A percentile compares a stretch with the other conserved stretches of the same genome.
Evolutionary conservation across 2,113 vertebrate genomes (phyloP).

Genomic region (Perca flavescens): DNA sequence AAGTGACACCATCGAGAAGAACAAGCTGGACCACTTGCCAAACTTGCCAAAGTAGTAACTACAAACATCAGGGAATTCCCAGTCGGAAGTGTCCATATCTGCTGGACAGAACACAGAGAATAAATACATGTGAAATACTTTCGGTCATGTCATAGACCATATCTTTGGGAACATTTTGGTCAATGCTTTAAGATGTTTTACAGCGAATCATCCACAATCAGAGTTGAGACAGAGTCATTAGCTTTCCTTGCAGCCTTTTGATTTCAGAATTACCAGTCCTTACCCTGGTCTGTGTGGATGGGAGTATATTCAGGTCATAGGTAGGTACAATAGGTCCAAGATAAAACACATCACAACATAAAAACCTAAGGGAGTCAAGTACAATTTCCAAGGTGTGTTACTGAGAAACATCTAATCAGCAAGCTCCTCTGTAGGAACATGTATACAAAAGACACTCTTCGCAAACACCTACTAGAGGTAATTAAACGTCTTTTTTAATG

Average conservation of each 20-base stretch:
- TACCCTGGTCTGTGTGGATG: neutral
- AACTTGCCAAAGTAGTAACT: slow-evolving; percentile 94
- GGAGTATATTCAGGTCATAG: slow-evolving; percentile 1
- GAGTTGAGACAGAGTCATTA: neutral
- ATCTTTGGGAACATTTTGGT: neutral
- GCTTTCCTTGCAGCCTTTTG: neutral
- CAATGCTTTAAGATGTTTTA: neutral
- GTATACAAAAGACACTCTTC: neutral
- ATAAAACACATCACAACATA: too few relatives aligned
- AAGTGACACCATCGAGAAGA: slow-evolving; percentile 95
- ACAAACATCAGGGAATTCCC: slow-evolving; percentile 98
- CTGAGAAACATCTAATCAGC: neutral
- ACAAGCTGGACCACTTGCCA: slow-evolving; percentile 94
- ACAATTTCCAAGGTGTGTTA: too few relatives aligned
- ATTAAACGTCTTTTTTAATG: neutral
- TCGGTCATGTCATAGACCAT: neutral
- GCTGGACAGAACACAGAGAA: slow-evolving; percentile 75
- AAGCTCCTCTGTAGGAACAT: neutral
- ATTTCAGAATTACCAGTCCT: neutral
- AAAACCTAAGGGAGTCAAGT: neutral
- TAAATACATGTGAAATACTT: neutral
- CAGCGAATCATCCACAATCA: neutral
- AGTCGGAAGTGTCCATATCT: slow-evolving; percentile 88
- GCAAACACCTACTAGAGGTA: neutral
- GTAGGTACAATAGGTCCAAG: neutral